Evolutionary conservation across 2,113 vertebrate genomes (phyloP), one percentile per base, ranked within the genome.

Genomic region (Deroptyus accipitrinus): DNA sequence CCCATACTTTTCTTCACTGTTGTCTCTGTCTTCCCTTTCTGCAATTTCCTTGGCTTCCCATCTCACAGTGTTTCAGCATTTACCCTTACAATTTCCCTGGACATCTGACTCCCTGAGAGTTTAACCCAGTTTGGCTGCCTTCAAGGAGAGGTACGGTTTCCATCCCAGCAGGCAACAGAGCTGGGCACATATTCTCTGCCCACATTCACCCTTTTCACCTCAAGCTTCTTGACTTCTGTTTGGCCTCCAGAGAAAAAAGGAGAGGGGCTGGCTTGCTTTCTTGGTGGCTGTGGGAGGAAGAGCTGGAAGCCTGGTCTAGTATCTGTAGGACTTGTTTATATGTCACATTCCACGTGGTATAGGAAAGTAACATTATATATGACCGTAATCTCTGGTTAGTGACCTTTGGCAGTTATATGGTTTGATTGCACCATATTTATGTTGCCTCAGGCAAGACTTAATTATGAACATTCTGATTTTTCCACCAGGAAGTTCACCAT

Each of bases 401-500:
- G 75, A 82, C 30, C 46, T 72, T 70, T 94, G 83, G 79, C 82
- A 93, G 59, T 74, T 90, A 20, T 10, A 49, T 83, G 41, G 39
- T 79, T 75, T 7, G 7, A 63, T 70, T 92, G 25, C 51, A 59
- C 64, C 63, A 72, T 75, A 72, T 69, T 92, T 94, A 55, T 81
- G 23, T 64, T 96, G 72, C 48, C 37, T 94, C 41, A 41, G 39
- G 35, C 55, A 90, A 80, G 63, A 42, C 54, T 57, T 67, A 90
- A 90, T 76, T 83, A 74, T 27, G 31, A 83, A 59, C 61, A 64
- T 93, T 87, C 76, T 82, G 57, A 52, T 94, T 94, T 95, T 95
- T 93, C 92, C 46, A 77, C 44, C 55, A 87, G 72, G 81, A 95
- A 92, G 51, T 74, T 96, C 68, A 83, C 88, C 63, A 70, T 77